A percentile compares a stretch with the other conserved stretches of the same genome.
Evolutionary conservation across 2,113 vertebrate species (phyloP).

Genomic region (Alethe diademata): DNA sequence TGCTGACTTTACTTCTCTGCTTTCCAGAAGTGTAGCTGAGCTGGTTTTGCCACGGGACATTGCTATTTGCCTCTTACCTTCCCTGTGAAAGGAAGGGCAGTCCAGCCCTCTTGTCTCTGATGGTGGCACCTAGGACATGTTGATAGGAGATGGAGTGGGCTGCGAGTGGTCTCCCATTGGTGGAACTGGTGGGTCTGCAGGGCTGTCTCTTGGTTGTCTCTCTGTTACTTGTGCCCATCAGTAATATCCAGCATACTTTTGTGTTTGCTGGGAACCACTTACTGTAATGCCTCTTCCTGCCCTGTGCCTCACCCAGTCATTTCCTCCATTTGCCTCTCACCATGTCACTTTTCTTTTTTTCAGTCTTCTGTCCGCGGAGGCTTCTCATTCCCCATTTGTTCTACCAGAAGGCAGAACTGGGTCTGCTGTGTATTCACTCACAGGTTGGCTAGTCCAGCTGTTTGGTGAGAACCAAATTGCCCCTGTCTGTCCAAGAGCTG

Average conservation of each 20-base stretch:
- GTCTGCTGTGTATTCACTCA: background rate
- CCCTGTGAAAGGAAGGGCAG: background rate
- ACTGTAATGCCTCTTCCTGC: background rate
- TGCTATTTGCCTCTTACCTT: background rate
- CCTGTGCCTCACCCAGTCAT: background rate
- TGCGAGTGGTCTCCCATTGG: background rate
- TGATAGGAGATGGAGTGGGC: background rate
- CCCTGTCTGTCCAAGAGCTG: background rate
- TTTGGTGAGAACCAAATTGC: background rate
- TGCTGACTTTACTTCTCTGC: background rate
- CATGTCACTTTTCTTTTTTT: background rate
- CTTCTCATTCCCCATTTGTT: background rate
- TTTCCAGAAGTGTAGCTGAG: background rate
- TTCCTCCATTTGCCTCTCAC: background rate
- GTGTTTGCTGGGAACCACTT: background rate
- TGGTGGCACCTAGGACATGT: accelerated
- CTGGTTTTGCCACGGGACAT: background rate
- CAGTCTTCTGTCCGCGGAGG: accelerated
- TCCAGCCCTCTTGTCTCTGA: background rate
- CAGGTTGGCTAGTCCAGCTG: background rate
- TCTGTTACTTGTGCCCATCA: accelerated
- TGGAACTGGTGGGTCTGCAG: background rate
- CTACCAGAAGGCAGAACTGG: background rate
- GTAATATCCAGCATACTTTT: background rate
- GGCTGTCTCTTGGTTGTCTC: background rate